Conservation (phyloP, 2,888 invertebrate genomes). For the Euzetes globulus region DNA sequence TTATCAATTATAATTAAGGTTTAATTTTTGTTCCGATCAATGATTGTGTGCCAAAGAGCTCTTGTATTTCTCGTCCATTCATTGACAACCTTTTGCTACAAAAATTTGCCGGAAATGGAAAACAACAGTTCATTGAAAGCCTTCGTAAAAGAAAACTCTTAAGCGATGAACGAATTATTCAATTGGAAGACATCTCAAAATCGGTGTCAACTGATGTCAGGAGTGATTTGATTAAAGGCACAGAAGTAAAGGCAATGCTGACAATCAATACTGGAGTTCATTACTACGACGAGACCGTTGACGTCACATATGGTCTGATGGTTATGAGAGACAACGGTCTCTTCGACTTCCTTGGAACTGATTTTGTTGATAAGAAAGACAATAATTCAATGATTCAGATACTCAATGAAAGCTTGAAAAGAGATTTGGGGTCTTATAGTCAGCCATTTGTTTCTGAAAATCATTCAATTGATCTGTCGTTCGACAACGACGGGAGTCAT, state of each 20-base stretch:
- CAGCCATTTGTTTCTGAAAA: neutral
- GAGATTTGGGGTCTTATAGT: neutral
- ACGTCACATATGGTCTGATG: slow-evolving; percentile 12
- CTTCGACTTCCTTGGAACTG: neutral
- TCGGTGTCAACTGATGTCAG: neutral
- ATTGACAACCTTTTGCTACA: slow-evolving; percentile 49
- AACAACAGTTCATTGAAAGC: slow-evolving; percentile 8
- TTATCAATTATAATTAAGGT: neutral
- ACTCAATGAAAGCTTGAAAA: neutral
- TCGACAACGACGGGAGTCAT: neutral
- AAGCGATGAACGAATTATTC: neutral
- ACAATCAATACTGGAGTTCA: neutral
- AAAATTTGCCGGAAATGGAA: slow-evolving; percentile 9
- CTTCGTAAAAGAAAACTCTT: neutral
- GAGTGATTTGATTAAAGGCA: too few relatives aligned
- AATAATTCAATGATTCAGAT: neutral
- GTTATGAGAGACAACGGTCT: neutral
- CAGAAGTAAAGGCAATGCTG: neutral
- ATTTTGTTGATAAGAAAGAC: neutral
- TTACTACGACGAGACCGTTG: neutral
- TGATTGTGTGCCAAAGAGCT: neutral
- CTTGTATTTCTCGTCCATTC: slow-evolving; percentile 39
- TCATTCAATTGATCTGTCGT: neutral
- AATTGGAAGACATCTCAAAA: neutral
- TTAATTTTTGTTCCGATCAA: neutral